Evolutionary conservation across 2,113 vertebrate species (phyloP).

Genomic region (Pristiophorus japonicus): DNA sequence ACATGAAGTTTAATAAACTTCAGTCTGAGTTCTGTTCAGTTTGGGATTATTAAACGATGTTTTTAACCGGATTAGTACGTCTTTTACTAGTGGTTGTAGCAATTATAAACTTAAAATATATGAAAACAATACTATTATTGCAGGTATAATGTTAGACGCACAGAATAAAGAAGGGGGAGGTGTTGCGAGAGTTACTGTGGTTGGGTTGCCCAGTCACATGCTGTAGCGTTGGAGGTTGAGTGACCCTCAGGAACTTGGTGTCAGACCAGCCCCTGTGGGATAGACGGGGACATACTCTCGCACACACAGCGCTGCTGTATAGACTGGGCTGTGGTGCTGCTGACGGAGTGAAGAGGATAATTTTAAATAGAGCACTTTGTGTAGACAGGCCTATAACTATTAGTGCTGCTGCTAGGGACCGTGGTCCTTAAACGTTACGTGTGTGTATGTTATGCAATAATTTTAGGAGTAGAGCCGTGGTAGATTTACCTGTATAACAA

Average conservation of each 20-base stretch:
- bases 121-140: not conserved
- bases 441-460: slow-evolving; percentile 23
- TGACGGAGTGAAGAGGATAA: not conserved
- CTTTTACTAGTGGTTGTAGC: not conserved
- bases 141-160: not conserved
- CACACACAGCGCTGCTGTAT: not conserved
- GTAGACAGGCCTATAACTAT: slow-evolving; percentile 1
- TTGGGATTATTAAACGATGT: not conserved
- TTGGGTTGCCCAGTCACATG: not conserved
- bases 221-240: not conserved
- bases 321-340: not conserved
- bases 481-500: not conserved
- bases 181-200: not conserved
- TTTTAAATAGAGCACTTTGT: slow-evolving; percentile 25
- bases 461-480: slow-evolving; percentile 2
- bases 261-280: not conserved
- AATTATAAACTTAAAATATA: not conserved
- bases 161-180: not conserved
- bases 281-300: not conserved
- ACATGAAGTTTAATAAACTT: not conserved
- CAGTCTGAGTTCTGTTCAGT: not conserved
- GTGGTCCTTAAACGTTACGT: not conserved
- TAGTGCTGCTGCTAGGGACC: slow-evolving; percentile 23
- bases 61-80: not conserved
- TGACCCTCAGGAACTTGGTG: not conserved